Percentiles rank a stretch among this genome's conserved stretches.
phyloP scores from a whole-genome alignment of 1,140 invertebrate species.

The Atta cephalotes region DNA sequence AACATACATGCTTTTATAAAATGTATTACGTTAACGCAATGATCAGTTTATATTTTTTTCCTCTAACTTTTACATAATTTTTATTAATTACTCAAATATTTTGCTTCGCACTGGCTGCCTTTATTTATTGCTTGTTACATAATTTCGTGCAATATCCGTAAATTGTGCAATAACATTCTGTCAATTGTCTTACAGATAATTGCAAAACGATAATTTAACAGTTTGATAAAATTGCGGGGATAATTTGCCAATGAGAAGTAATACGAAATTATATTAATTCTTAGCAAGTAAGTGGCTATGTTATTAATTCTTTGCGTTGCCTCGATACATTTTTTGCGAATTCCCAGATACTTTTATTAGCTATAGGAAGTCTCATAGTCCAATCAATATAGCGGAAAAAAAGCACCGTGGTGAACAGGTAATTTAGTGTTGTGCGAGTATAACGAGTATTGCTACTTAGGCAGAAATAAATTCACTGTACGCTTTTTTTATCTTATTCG shows the following conservation, averaged over 20 bases:
- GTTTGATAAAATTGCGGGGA: slow-evolving; percentile 45
- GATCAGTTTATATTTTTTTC: slow-evolving; percentile 24
- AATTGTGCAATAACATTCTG: slow-evolving; percentile 38
- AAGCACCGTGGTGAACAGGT: slow-evolving; percentile 40
- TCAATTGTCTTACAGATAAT: slow-evolving; percentile 59
- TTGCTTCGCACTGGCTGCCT: slow-evolving; percentile 14
- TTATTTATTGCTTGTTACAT: slow-evolving; percentile 30
- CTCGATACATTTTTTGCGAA: slow-evolving; percentile 46
- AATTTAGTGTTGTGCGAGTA: slow-evolving; percentile 56
- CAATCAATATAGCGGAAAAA: slow-evolving; percentile 41
- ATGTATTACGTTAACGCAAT: slow-evolving; percentile 10
- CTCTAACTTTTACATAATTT: not conserved
- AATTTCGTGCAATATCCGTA: slow-evolving; percentile 17
- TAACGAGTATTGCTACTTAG: slow-evolving; percentile 50
- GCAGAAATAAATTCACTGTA: slow-evolving; percentile 37
- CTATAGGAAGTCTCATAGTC: slow-evolving; percentile 47
- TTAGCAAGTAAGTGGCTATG: slow-evolving; percentile 58
- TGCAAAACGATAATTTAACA: slow-evolving; percentile 58
- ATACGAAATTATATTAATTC: slow-evolving; percentile 56
- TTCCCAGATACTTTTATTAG: slow-evolving; percentile 45
- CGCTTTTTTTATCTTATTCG: not conserved
- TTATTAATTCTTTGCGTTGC: slow-evolving; percentile 50
- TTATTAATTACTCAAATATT: slow-evolving; percentile 48
- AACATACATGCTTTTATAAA: slow-evolving; percentile 13
- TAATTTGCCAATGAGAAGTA: slow-evolving; percentile 60